Conservation (phyloP, 2,888 invertebrate genomes). For the Seira sanloemensis region DNA sequence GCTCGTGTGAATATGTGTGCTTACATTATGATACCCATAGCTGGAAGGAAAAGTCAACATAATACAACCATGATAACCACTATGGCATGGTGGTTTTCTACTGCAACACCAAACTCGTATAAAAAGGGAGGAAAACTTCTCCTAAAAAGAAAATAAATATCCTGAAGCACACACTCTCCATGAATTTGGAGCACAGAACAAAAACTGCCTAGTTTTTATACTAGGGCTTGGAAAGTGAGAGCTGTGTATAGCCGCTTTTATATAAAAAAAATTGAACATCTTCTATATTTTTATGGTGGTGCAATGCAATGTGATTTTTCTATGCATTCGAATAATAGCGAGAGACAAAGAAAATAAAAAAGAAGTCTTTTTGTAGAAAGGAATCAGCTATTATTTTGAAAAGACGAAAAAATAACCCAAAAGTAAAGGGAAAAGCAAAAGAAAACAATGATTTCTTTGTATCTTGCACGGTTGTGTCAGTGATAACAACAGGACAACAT, state of each 20-base stretch:
- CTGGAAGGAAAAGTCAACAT: conserved; percentile 62
- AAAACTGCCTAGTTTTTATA: neutral
- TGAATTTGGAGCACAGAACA: neutral
- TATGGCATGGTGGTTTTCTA: neutral
- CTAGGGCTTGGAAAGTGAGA: conserved; percentile 49
- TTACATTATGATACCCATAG: conserved; percentile 12
- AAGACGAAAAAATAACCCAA: neutral
- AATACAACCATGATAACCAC: conserved; percentile 4
- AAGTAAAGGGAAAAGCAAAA: conserved; percentile 29
- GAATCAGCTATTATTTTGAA: neutral
- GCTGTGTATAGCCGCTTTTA: neutral
- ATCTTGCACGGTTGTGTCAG: conserved; percentile 58
- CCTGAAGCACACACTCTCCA: conserved; percentile 32
- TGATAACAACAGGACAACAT: conserved; percentile 57
- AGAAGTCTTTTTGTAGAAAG: neutral
- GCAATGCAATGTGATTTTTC: neutral
- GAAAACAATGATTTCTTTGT: conserved; percentile 55
- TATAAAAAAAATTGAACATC: neutral
- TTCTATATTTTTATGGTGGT: conserved; percentile 9
- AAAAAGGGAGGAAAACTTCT: neutral
- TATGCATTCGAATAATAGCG: neutral
- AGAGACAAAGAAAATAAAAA: neutral
- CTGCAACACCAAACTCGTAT: neutral
- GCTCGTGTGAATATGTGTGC: neutral
- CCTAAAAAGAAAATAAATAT: conserved; percentile 61